Evolutionary conservation across 2,113 vertebrate species (phyloP), one percentile per base, ranked within the genome.

Genomic region (Otis tarda): DNA sequence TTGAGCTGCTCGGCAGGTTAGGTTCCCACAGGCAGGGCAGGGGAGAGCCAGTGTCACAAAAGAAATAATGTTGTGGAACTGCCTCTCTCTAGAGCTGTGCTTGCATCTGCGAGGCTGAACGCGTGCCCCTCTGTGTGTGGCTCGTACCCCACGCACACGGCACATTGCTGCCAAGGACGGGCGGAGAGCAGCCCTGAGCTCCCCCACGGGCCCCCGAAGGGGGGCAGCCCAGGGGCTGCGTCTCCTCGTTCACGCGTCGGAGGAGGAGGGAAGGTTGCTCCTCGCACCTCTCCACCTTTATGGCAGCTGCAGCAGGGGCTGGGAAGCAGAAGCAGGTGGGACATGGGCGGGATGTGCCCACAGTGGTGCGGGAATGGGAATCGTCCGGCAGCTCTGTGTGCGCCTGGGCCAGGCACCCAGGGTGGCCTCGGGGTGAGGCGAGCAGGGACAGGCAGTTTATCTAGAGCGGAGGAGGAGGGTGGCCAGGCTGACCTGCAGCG

Each of bases 141-240:
- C 13, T 33, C 21, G 1, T 1, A 14, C 4, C 52, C 63, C 57
- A 4, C 3, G 20, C 8, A 6, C 22, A 7, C 1, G 0, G 20
- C 68, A 12, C 1, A 0, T 0, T 11, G 55, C 10, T 67, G 63
- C 47, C 11, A 13, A 24, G 57, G 61, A 11, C 33, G 27, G 73
- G 28, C 11, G 31, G 13, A 27, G 12, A 35, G 23, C 18, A 47
- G 14, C 87, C 55, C 60, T 4, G n/a, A 10, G 16, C 23, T 16
- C 15, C 37, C 45, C 37, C 33, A 2, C 0, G 3, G 74, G 28
- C 39, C 18, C n/a, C 21, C 4, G 0, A 5, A 43, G 14, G 52
- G 45, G 43, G 0, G 7, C 30, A 49, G n/a, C 56, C 30, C 63
- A 27, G 50, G 5, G 63, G 45, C 61, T 17, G 37, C 14, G 0